phyloP scores from a whole-genome alignment of 2,797 vertebrate species.

The Remorina albescens region DNA sequence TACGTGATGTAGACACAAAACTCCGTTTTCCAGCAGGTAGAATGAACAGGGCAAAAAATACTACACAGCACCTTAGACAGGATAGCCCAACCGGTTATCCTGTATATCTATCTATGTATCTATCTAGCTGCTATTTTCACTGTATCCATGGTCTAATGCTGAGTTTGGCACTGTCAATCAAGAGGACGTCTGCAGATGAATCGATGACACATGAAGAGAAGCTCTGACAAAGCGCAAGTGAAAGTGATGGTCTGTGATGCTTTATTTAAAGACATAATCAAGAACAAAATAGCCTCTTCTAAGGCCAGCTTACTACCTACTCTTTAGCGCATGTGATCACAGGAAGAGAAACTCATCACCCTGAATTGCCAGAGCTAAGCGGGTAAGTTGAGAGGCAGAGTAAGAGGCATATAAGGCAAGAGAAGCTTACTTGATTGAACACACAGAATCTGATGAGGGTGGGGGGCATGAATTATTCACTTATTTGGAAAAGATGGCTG shows the following conservation, averaged over 20 bases:
- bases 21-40: too few species aligned
- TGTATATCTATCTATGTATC: too few species aligned
- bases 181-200: background rate
- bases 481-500: conserved; percentile 8
- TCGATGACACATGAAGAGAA: background rate
- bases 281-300: background rate
- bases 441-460: conserved; percentile 41
- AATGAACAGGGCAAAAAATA: background rate
- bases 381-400: conserved; percentile 14
- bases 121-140: too few species aligned
- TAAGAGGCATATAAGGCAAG: conserved; percentile 60
- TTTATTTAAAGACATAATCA: background rate
- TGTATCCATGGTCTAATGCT: too few species aligned
- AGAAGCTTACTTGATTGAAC: conserved; percentile 50
- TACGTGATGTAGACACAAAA: too few species aligned
- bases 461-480: background rate
- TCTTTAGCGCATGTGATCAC: background rate
- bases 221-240: background rate
- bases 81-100: background rate
- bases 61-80: background rate
- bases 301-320: too few species aligned
- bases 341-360: conserved; percentile 16
- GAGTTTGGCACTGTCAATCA: background rate
- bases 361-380: conserved; percentile 5
- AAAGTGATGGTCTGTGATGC: background rate